These are phyloP conservation scores for Picus viridis DNA, from an alignment of 2,797 vertebrate genomes.

Conservation along the genomic window DNA sequence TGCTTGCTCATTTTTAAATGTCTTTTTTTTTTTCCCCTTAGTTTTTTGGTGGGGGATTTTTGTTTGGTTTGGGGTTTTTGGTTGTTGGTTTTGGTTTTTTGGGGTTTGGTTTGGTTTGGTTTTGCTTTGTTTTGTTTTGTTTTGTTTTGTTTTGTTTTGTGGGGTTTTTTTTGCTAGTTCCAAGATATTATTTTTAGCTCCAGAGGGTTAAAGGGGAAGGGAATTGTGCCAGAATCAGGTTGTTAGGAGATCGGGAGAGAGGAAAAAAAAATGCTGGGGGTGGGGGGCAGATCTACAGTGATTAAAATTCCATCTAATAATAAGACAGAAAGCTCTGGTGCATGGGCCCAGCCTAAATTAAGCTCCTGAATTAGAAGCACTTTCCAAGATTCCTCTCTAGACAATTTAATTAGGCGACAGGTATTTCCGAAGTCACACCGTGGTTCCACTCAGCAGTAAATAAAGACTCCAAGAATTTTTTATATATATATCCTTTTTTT, in stretches of 20 bases:
- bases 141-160: background rate
- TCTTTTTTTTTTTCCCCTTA: background rate
- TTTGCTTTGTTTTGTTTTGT: background rate
- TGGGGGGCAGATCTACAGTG: constrained; percentile 31
- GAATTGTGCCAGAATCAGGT: constrained; percentile 76
- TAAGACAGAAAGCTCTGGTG: constrained; percentile 47
- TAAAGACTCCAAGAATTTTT: constrained; percentile 35
- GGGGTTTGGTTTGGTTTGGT: background rate
- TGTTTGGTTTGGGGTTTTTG: too few relatives aligned
- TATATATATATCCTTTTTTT: background rate
- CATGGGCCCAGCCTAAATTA: constrained; percentile 33
- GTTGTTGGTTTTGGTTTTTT: background rate
- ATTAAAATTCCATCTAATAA: constrained; percentile 71
- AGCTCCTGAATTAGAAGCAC: constrained; percentile 48
- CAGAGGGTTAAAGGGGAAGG: constrained; percentile 75
- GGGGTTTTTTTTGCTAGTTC: constrained; percentile 49
- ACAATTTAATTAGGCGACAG: constrained; percentile 62
- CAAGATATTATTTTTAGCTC: constrained; percentile 80
- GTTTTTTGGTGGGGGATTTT: background rate
- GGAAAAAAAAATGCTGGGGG: constrained; percentile 58
- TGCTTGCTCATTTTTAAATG: background rate
- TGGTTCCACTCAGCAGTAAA: constrained; percentile 40
- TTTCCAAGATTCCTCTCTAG: constrained; percentile 54
- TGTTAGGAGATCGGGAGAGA: constrained; percentile 68
- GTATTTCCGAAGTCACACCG: constrained; percentile 47